phyloP scores from a whole-genome alignment of 1,140 invertebrate species.

The Neodiprion fabricii region DNA sequence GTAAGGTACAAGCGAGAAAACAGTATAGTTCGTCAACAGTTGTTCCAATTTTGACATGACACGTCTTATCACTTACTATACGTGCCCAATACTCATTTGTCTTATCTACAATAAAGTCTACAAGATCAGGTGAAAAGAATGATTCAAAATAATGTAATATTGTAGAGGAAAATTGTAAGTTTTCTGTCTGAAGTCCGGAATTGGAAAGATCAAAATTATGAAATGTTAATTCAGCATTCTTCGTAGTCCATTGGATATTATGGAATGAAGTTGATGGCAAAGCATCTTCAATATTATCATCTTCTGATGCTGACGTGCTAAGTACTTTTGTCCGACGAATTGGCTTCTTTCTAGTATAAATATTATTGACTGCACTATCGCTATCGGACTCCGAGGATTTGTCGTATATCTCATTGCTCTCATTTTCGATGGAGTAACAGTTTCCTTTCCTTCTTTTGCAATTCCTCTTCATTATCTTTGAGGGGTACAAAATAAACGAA shows the following conservation, averaged over 20 bases:
- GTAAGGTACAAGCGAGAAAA: conserved; percentile 26
- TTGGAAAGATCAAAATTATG: conserved; percentile 16
- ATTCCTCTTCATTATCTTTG: too few relatives aligned
- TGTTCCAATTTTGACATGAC: conserved; percentile 4
- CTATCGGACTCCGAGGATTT: conserved; percentile 17
- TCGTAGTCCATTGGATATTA: conserved; percentile 21
- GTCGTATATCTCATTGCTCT: conserved; percentile 3
- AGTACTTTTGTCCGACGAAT: conserved; percentile 20
- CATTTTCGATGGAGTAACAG: conserved; percentile 9
- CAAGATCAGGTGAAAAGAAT: conserved; percentile 19
- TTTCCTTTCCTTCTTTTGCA: conserved; percentile 11
- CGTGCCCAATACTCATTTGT: conserved; percentile 21
- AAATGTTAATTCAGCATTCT: conserved; percentile 22
- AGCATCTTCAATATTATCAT: conserved; percentile 13
- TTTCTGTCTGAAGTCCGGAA: too few relatives aligned
- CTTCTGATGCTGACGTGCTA: conserved; percentile 20
- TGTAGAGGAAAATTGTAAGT: not conserved
- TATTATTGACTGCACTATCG: conserved; percentile 21
- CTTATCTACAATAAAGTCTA: conserved; percentile 17
- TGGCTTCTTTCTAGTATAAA: conserved; percentile 19
- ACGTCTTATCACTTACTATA: conserved; percentile 8
- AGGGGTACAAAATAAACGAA: too few relatives aligned
- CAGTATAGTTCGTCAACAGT: conserved; percentile 25
- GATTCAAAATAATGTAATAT: conserved; percentile 19
- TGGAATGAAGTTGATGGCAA: conserved; percentile 12